These are phyloP conservation scores for Ophiothrix spiculata DNA, from an alignment of 35 echinoderm and acorn worm species.

Conservation along the genomic window DNA sequence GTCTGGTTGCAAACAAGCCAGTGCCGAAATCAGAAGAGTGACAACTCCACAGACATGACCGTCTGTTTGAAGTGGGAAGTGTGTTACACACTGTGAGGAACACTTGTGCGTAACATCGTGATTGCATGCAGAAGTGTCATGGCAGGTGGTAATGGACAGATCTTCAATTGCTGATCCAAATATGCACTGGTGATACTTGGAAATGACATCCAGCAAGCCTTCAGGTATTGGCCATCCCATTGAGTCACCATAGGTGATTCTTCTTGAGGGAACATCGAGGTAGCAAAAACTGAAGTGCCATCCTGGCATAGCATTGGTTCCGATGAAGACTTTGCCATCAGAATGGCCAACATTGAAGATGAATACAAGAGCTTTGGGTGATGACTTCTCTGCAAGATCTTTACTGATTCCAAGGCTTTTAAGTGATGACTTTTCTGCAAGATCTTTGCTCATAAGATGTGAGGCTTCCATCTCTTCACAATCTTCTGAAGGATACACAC, in stretches of 20 bases:
- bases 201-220: background rate
- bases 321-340: background rate
- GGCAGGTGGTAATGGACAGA: background rate
- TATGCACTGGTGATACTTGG: background rate
- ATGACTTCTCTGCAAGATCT: background rate
- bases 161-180: background rate
- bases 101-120: background rate
- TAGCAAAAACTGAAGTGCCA: conserved; percentile 5
- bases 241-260: background rate
- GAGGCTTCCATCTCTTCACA: no score
- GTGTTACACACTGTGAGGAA: background rate
- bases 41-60: background rate
- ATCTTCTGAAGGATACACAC: background rate
- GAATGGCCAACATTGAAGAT: background rate
- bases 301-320: background rate
- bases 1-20: conserved; percentile 1
- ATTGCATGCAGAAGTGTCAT: background rate
- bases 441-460: no score
- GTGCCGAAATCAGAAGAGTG: background rate
- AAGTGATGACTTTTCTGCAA: no score
- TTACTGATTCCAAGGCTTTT: background rate
- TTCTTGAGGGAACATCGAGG: background rate
- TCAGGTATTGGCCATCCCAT: background rate
- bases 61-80: background rate
- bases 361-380: background rate